These are phyloP conservation scores for Elephas maximus DNA, from an alignment of 2,113 vertebrate genomes.

Conservation along the genomic window DNA sequence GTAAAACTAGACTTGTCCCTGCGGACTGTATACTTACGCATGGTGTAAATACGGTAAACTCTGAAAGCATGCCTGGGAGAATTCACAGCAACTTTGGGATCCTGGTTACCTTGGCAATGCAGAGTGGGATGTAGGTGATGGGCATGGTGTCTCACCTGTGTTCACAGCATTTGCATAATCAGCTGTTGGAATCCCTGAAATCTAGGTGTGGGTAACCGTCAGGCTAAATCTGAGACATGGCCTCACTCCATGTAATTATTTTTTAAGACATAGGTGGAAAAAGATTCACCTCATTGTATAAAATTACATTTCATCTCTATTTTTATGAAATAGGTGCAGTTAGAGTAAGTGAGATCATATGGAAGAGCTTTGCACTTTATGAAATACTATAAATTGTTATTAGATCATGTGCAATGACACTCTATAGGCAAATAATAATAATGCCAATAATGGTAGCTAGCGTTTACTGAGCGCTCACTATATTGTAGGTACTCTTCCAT, in stretches of 20 bases:
- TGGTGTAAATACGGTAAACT: neutral
- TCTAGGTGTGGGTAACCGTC: neutral
- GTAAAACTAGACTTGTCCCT: neutral
- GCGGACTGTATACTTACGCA: neutral
- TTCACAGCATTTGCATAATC: neutral
- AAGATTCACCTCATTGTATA: slow-evolving; percentile 11
- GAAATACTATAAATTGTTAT: neutral
- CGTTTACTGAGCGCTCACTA: neutral
- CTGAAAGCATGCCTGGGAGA: neutral
- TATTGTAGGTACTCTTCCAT: neutral
- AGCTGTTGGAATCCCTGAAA: neutral
- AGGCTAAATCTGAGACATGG: neutral
- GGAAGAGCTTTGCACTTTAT: neutral
- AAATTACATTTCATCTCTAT: neutral
- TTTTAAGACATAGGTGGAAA: neutral
- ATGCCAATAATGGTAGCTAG: neutral
- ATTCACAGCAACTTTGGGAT: neutral
- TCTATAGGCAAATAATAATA: neutral
- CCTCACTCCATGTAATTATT: neutral
- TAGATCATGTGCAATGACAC: neutral
- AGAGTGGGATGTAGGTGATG: neutral
- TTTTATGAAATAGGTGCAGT: slow-evolving; percentile 37
- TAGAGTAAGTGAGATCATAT: slow-evolving; percentile 3
- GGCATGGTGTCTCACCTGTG: neutral
- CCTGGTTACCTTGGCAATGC: neutral